Evolutionary conservation across 1,140 invertebrate genomes (phyloP), one percentile per base, ranked within the genome.

Genomic region (Triops longicaudatus): DNA sequence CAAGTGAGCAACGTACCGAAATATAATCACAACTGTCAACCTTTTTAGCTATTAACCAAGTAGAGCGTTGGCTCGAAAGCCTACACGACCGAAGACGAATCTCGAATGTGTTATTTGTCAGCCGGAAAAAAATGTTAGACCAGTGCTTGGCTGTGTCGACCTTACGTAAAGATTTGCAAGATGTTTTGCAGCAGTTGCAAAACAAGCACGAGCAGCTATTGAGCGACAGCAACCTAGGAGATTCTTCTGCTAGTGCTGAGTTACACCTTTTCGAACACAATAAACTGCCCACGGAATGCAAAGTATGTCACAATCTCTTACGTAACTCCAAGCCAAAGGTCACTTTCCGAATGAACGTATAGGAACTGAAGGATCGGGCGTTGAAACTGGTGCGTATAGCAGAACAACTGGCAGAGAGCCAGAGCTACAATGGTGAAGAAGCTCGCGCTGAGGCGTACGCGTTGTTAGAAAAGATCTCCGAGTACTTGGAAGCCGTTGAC

Each of bases 371-470:
- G 83, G 92, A 94, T 79, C 87, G 87, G 80, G 89, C 91, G 5
- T 83, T 94, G 28, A 91, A 90, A 82, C 90, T 94, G 79, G 89
- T 93, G 1, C 89, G 90, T 81, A 91, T 90, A 31, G 93, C 92
- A 17, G 92, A 94, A 82, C 89, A 91, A 81, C 86, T 94, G 26
- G 87, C 90, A 27, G 87, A 88, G 37, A 87, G 88, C 0, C 90
- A 90, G 22, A 89, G 90, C 80, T 90, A 90, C 81, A 89, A 89
- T 22, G 89, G 88, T 1, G 88, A 91, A 79, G 89, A 93, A 81
- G 91, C 91, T 1, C 89, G 89, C 27, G 85, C 87, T 76, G 86
- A 91, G 79, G 89, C 93, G 22, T 93, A 93, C 81, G 85, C 85
- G 41, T 87, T 94, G 72, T 86, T 94, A n/a, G 88, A 89, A 76